A percentile compares a stretch with the other conserved stretches of the same genome.
Conservation (phyloP, 2,113 vertebrate species). For the Eulemur rufifrons region DNA sequence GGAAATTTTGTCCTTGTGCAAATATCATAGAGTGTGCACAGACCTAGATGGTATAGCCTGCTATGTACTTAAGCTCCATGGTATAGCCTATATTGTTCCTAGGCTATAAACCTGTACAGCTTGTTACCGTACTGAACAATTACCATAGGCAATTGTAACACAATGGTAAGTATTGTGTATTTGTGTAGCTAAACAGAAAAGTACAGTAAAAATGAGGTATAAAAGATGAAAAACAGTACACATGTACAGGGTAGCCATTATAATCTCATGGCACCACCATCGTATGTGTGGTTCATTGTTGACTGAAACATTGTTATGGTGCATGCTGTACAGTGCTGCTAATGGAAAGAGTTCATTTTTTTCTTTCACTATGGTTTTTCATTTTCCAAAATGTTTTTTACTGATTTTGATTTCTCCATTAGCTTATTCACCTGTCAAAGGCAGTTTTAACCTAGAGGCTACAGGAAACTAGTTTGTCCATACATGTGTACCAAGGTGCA, state of each 20-base stretch:
- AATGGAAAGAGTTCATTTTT: background rate
- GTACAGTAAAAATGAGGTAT: background rate
- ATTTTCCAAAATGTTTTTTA: background rate
- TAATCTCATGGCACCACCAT: background rate
- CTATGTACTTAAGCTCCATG: background rate
- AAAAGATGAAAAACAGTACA: background rate
- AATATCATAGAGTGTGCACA: background rate
- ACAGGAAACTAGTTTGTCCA: background rate
- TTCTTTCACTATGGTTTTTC: background rate
- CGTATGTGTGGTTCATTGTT: background rate
- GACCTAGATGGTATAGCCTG: background rate
- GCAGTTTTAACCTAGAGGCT: background rate
- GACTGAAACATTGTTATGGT: background rate
- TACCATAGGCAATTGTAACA: too few species aligned
- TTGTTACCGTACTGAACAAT: background rate
- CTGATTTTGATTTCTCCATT: background rate
- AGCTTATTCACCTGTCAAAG: background rate
- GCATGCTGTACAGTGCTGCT: background rate
- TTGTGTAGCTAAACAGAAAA: background rate
- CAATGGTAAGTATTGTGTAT: background rate
- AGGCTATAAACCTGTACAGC: background rate
- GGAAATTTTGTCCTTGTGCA: background rate
- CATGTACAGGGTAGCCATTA: background rate
- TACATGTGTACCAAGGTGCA: fast-evolving
- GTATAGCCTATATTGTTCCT: background rate